Evolutionary conservation across 2,888 invertebrate genomes (phyloP).

Genomic region (Standfussiana lucernea): DNA sequence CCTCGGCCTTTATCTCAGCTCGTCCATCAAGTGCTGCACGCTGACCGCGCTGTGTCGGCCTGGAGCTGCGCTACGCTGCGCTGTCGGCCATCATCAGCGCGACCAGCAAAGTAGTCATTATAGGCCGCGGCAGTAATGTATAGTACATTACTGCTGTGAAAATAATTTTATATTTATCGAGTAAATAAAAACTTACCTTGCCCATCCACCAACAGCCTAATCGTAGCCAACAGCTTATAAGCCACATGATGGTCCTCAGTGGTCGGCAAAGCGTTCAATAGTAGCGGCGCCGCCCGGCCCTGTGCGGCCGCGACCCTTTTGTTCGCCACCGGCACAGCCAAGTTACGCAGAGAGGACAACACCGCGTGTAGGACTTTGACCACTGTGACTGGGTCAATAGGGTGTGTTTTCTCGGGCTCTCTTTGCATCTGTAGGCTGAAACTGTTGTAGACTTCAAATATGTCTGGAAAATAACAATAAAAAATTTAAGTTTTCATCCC

Average conservation of each 20-base stretch:
- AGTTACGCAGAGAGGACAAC: slow-evolving; percentile 94
- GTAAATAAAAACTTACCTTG: slow-evolving; percentile 89
- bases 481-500: background rate
- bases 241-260: slow-evolving; percentile 95
- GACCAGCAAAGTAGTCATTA: too few species aligned
- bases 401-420: slow-evolving; percentile 67
- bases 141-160: too few species aligned
- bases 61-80: too few species aligned
- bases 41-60: too few species aligned
- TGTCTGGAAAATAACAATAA: slow-evolving; percentile 72
- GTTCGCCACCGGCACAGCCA: slow-evolving; percentile 94
- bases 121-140: too few species aligned
- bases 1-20: too few species aligned
- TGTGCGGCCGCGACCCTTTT: slow-evolving; percentile 93
- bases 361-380: slow-evolving; percentile 93
- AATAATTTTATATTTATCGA: too few species aligned
- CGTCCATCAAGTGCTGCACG: too few species aligned
- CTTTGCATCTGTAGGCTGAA: slow-evolving; percentile 69
- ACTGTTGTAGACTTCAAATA: slow-evolving; percentile 81
- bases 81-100: too few species aligned
- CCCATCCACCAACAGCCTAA: slow-evolving; percentile 96
- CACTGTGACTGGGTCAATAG: slow-evolving; percentile 71
- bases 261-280: slow-evolving; percentile 93
- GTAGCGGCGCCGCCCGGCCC: slow-evolving; percentile 88
- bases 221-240: slow-evolving; percentile 96